Percentiles rank a stretch among this genome's conserved stretches.
Conservation (phyloP, 53 echinoderm and acorn worm genomes). For the Crossaster papposus region DNA sequence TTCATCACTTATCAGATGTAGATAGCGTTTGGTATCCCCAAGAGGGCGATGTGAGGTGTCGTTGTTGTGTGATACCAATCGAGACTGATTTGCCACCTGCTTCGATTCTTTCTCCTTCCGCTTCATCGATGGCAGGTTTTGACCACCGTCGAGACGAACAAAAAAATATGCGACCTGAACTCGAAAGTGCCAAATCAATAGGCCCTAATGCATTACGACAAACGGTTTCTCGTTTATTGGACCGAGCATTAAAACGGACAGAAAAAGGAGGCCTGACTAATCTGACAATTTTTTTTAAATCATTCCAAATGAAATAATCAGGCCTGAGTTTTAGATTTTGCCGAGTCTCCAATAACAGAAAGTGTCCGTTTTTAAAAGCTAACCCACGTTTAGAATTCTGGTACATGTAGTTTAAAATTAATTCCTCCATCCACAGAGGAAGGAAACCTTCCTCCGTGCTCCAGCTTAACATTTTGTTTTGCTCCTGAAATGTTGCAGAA, state of each 20-base stretch:
- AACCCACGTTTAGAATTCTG: too few relatives aligned
- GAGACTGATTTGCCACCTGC: slow-evolving; percentile 7
- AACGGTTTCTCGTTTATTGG: background rate
- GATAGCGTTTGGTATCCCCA: slow-evolving; percentile 1
- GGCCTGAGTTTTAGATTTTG: background rate
- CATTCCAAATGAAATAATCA: background rate
- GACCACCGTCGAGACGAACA: background rate
- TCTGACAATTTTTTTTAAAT: background rate
- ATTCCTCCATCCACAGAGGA: too few relatives aligned
- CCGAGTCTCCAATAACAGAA: background rate
- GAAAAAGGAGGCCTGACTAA: too few relatives aligned
- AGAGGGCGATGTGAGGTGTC: background rate
- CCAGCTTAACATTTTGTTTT: too few relatives aligned
- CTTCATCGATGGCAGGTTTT: background rate
- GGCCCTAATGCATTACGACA: background rate
- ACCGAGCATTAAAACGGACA: background rate
- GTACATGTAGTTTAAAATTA: too few relatives aligned
- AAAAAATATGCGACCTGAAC: background rate
- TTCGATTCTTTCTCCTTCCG: background rate
- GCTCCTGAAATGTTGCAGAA: too few relatives aligned
- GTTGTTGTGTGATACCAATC: background rate
- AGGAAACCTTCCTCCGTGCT: too few relatives aligned
- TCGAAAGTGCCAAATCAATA: background rate
- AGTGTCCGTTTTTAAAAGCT: too few relatives aligned
- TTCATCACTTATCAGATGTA: slow-evolving; percentile 6